Evolutionary conservation across 2,888 invertebrate genomes (phyloP), one percentile per base, ranked within the genome.

Genomic region (Galerucella nymphaeae): DNA sequence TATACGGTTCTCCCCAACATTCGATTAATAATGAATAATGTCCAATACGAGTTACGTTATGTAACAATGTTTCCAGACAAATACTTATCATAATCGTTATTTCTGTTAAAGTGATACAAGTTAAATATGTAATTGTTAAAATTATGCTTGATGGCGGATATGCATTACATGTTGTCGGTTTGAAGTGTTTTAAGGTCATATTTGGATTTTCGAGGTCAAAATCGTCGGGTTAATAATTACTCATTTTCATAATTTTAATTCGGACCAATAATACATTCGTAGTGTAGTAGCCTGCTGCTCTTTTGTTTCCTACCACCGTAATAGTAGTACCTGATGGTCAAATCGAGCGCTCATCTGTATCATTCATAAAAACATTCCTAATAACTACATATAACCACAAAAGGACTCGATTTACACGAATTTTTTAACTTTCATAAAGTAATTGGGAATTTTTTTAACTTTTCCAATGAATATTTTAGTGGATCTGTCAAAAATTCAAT

Each of bases 171-270:
- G 74, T 75, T 64, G 69, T 70, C 61, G 23, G 63, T 73, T 73
- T 53, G 66, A 65, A 65, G 66, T 67, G 45, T 65, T 74, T 55
- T 75, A 74, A 77, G 76, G 77, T 75, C 76, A 75, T 69, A 72
- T 75, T 79, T 79, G 69, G 76, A 72, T 76, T 77, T 78, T 78
- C 79, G 76, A 79, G 79, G 79, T 71, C 77, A 74, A 66, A 77
- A 74, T 77, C 65, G 71, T 77, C 74, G 74, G 67, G 23, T 63
- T 59, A 53, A 59, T 79, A 78, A 78, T 78, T 78, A 73, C 61
- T 41, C 67, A 71, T 79, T 77, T 75, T 75, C 74, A 76, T 79
- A 75, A 77, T 76, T 75, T 70, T 63, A 53, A 72, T 69, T 69
- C 57, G 55, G 65, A 64, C 38, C 61, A 66, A 38, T 70, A 57